Conservation (phyloP, 2,888 invertebrate species). For the Cecidostiba fungosa region DNA sequence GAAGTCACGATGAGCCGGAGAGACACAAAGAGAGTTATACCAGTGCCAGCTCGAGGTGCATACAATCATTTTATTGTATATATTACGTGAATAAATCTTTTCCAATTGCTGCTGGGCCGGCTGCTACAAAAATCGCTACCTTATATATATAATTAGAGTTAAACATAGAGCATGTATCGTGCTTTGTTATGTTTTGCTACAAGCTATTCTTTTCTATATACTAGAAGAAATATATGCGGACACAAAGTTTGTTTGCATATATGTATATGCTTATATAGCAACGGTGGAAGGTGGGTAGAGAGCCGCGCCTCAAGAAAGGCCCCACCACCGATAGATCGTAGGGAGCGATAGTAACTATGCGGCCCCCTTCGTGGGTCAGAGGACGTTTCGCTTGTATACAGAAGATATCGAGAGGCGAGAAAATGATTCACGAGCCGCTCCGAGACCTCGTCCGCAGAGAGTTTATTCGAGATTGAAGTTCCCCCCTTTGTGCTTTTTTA, state of each 20-base stretch:
- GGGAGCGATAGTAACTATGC: neutral
- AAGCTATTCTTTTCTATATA: too few species aligned
- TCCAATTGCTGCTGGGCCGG: neutral
- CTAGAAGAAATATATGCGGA: too few species aligned
- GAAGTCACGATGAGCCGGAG: conserved; percentile 20
- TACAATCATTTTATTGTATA: neutral
- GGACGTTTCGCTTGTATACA: neutral
- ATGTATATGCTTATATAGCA: too few species aligned
- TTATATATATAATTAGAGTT: neutral
- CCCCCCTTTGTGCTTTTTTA: neutral
- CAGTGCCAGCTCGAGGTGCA: neutral
- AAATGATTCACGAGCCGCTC: conserved; percentile 42
- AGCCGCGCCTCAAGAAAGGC: neutral
- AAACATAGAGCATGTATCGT: too few species aligned
- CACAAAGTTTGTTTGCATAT: too few species aligned
- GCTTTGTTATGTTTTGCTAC: too few species aligned
- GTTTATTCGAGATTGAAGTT: neutral
- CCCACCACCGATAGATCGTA: neutral
- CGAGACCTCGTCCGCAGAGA: neutral
- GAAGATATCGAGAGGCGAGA: conserved; percentile 25
- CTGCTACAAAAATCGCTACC: neutral
- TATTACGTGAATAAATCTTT: neutral
- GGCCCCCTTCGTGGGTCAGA: neutral
- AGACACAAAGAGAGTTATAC: neutral
- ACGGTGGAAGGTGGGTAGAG: neutral